A percentile compares a stretch with the other conserved stretches of the same genome.
These are phyloP conservation scores for Bettongia penicillata DNA, from an alignment of 2,113 vertebrate species.

Conservation along the genomic window DNA sequence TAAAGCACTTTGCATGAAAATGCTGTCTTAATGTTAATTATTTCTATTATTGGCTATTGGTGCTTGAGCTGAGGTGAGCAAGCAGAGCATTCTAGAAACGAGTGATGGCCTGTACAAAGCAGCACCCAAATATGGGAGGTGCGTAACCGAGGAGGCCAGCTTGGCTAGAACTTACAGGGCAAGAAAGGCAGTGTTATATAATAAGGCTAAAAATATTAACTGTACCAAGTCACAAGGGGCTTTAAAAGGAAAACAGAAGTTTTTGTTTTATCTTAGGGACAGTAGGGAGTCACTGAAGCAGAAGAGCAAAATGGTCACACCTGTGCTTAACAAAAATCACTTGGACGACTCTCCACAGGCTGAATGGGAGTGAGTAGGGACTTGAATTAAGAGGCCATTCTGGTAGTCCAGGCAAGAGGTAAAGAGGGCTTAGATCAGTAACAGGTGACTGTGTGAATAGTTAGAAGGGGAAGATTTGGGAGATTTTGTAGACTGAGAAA, in stretches of 20 bases:
- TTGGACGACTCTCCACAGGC: neutral
- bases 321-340: neutral
- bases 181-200: neutral
- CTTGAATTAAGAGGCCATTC: neutral
- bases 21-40: neutral
- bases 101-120: neutral
- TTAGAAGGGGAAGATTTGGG: neutral
- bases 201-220: neutral
- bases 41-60: neutral
- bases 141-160: neutral
- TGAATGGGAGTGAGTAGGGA: neutral
- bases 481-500: neutral
- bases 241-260: neutral
- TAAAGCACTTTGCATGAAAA: neutral
- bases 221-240: neutral
- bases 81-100: neutral
- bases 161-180: neutral
- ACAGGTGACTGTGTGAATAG: neutral
- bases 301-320: neutral
- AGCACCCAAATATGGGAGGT: neutral
- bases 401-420: neutral
- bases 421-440: neutral
- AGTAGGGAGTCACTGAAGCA: neutral
- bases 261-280: neutral
- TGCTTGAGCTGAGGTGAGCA: neutral